Conservation (phyloP, 2,113 vertebrate species). For the Gobio gobio region DNA sequence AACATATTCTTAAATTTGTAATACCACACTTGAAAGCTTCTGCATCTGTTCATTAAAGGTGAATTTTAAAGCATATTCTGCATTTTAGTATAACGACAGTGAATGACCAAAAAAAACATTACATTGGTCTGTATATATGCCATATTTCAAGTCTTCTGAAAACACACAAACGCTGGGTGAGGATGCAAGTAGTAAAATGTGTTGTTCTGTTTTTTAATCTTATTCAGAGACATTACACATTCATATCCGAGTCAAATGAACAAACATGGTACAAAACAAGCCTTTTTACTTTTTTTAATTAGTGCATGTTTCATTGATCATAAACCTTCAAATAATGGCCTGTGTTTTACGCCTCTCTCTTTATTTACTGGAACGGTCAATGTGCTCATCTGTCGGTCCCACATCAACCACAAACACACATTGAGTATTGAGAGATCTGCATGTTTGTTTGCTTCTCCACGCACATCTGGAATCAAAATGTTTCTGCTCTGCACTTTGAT, state of each 20-base stretch:
- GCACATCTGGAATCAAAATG: slow-evolving; percentile 58
- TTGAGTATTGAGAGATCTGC: neutral
- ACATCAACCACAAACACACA: slow-evolving; percentile 21
- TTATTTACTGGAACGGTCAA: slow-evolving; percentile 11
- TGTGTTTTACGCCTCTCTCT: neutral
- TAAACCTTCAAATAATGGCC: neutral
- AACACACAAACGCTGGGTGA: neutral
- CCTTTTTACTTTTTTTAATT: neutral
- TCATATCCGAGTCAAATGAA: neutral
- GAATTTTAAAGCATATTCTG: too few species aligned
- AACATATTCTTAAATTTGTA: too few species aligned
- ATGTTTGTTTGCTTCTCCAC: slow-evolving; percentile 49
- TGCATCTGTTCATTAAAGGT: too few species aligned
- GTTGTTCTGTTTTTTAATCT: neutral
- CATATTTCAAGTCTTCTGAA: neutral
- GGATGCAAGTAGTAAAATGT: neutral
- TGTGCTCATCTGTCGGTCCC: slow-evolving; percentile 9
- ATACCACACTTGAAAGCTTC: too few species aligned
- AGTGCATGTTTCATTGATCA: neutral
- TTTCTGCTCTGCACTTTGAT: slow-evolving; percentile 15
- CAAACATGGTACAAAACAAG: neutral
- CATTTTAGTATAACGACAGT: neutral
- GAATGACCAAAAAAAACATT: neutral
- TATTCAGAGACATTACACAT: neutral
- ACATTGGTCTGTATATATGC: neutral